phyloP scores from a whole-genome alignment of 2,888 invertebrate genomes.

The Xylota sylvarum region DNA sequence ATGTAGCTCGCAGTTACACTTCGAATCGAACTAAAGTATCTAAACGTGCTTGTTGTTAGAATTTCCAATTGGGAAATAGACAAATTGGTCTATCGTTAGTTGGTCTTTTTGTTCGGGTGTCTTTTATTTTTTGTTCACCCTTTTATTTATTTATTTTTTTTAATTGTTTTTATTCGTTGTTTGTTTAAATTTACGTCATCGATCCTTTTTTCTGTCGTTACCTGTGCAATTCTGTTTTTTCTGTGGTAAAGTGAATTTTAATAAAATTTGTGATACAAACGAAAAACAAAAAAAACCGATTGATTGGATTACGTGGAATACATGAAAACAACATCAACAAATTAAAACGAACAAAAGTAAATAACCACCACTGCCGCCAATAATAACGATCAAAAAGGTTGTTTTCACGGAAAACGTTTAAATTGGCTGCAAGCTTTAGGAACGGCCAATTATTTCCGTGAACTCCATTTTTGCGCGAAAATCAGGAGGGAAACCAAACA shows the following conservation, averaged over 20 bases:
- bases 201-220: conserved; percentile 33
- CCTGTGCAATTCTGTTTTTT: conserved; percentile 47
- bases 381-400: neutral
- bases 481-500: neutral
- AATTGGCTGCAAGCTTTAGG: neutral
- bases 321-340: conserved; percentile 3
- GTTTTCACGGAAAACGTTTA: conserved; percentile 1
- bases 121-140: neutral
- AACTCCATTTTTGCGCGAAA: conserved; percentile 1
- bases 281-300: too few species aligned
- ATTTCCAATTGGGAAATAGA: conserved; percentile 31
- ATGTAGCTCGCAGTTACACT: conserved; percentile 28
- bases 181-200: conserved; percentile 28
- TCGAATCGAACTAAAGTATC: conserved; percentile 27
- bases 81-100: conserved; percentile 30
- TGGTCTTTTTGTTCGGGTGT: neutral
- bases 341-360: conserved; percentile 43
- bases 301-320: conserved; percentile 69
- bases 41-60: conserved; percentile 23
- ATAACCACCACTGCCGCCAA: conserved; percentile 14
- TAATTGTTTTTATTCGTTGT: conserved; percentile 42
- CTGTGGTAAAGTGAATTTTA: conserved; percentile 54
- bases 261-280: conserved; percentile 34
- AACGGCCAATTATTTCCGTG: conserved; percentile 40
- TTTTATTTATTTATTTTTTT: conserved; percentile 12